Conservation (phyloP, 2,888 invertebrate genomes). For the Latrodectus elegans region DNA sequence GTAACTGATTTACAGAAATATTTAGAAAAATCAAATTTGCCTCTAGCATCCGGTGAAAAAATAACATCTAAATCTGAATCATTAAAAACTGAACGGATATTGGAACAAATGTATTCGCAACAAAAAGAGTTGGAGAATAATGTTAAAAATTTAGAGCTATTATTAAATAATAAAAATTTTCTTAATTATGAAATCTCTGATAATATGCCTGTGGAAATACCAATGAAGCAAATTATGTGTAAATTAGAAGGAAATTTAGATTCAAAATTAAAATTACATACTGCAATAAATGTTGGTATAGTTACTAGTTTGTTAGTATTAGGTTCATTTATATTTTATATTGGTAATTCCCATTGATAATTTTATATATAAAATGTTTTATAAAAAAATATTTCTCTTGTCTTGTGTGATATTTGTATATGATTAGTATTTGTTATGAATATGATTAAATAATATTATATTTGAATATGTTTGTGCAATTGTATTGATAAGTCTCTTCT, state of each 20-base stretch:
- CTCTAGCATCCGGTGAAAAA: not conserved
- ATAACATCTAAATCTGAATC: not conserved
- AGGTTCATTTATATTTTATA: slow-evolving; percentile 18
- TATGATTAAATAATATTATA: too few species aligned
- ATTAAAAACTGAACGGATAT: slow-evolving; percentile 7
- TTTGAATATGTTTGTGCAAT: too few species aligned
- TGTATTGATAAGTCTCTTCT: too few species aligned
- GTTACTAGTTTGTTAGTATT: slow-evolving; percentile 19
- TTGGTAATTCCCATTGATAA: slow-evolving; percentile 7
- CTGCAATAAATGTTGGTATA: slow-evolving; percentile 32
- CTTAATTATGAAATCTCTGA: not conserved
- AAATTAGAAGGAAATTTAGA: slow-evolving; percentile 36
- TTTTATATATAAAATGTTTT: too few species aligned
- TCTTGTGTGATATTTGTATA: too few species aligned
- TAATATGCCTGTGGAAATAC: not conserved
- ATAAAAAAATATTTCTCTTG: too few species aligned
- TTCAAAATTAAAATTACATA: slow-evolving; percentile 33
- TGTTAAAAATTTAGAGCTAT: slow-evolving; percentile 13
- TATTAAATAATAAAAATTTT: slow-evolving; percentile 11
- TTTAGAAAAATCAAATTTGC: slow-evolving; percentile 13
- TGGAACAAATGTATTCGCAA: slow-evolving; percentile 19
- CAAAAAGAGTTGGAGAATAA: slow-evolving; percentile 16
- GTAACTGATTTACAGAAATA: slow-evolving; percentile 35
- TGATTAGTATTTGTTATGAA: too few species aligned
- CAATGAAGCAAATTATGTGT: slow-evolving; percentile 14